phyloP scores from a whole-genome alignment of 2,888 invertebrate species.

The Linnaemya tessellans region DNA sequence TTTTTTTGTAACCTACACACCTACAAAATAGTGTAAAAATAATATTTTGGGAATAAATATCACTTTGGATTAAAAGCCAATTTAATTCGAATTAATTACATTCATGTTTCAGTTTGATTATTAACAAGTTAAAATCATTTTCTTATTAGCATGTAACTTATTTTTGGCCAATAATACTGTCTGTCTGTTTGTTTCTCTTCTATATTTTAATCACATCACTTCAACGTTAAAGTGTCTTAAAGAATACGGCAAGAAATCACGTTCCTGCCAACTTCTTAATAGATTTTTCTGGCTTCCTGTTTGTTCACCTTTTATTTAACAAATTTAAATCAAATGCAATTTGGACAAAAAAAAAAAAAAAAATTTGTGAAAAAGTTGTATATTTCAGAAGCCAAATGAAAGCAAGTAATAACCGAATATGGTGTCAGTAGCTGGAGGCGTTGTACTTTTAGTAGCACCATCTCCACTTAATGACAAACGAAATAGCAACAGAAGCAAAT shows the following conservation, averaged over 20 bases:
- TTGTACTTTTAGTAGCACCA: slow-evolving; percentile 70
- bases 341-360: slow-evolving; percentile 26
- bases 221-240: not conserved
- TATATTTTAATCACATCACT: not conserved
- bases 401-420: slow-evolving; percentile 62
- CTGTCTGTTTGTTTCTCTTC: too few relatives aligned
- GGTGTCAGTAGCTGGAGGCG: slow-evolving; percentile 68
- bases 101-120: not conserved
- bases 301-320: not conserved
- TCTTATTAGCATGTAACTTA: not conserved
- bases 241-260: not conserved
- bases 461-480: slow-evolving; percentile 64
- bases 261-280: not conserved
- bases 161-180: not conserved
- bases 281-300: not conserved
- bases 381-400: slow-evolving; percentile 23
- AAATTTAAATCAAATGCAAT: slow-evolving; percentile 51
- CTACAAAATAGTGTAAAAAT: too few relatives aligned
- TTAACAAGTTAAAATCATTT: slow-evolving; percentile 8
- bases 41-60: too few relatives aligned
- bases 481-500: slow-evolving; percentile 48
- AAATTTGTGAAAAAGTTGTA: not conserved
- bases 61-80: not conserved
- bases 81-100: not conserved
- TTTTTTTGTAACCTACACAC: too few relatives aligned